phyloP scores from a whole-genome alignment of 2,888 invertebrate species.

The Nymphalis c-album region DNA sequence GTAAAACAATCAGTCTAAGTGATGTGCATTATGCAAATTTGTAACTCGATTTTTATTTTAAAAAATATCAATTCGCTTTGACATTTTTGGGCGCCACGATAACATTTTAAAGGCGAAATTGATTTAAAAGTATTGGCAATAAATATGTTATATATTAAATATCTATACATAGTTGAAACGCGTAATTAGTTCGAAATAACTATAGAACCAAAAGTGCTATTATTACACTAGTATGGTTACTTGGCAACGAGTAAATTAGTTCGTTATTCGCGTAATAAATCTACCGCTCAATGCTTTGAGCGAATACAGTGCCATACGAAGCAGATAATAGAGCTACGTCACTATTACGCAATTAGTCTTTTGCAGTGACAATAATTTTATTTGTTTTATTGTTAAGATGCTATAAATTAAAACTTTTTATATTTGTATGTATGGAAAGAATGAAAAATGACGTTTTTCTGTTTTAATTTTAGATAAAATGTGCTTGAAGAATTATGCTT shows the following conservation, averaged over 20 bases:
- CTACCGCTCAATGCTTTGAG: background rate
- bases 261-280: constrained; percentile 10
- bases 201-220: background rate
- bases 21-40: background rate
- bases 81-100: no score
- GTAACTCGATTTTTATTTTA: background rate
- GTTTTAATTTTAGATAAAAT: no score
- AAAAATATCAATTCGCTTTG: no score
- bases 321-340: constrained; percentile 1
- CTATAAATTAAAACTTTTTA: no score
- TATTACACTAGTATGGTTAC: background rate
- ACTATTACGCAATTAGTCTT: background rate
- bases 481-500: no score
- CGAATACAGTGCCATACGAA: background rate
- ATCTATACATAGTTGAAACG: no score
- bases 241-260: constrained; percentile 9
- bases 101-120: no score
- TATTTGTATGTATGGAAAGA: no score
- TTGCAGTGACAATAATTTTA: background rate
- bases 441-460: no score
- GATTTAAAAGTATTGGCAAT: no score
- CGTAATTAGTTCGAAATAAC: background rate
- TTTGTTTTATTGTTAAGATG: no score
- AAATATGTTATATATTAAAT: no score
- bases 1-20: constrained; percentile 26